These are phyloP conservation scores for Thaumatotibia leucotreta DNA, from an alignment of 1,140 invertebrate species.

Conservation along the genomic window DNA sequence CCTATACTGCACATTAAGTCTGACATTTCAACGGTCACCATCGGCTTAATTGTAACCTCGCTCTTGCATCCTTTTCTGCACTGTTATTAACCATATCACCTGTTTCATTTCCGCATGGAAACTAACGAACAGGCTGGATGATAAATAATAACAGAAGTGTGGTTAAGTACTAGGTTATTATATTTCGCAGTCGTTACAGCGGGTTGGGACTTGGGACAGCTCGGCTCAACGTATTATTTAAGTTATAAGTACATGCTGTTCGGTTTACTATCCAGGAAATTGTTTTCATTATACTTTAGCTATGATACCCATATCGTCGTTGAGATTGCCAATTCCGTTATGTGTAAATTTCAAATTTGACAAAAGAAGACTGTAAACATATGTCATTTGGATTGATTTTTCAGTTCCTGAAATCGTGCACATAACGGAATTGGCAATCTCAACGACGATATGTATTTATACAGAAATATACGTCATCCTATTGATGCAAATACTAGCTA, in stretches of 20 bases:
- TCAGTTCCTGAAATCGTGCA: no score
- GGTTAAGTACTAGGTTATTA: slow-evolving; percentile 3
- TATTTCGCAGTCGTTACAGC: neutral
- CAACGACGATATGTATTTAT: no score
- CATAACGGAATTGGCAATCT: no score
- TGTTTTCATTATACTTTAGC: neutral
- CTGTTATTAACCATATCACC: slow-evolving; percentile 9
- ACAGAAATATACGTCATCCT: no score
- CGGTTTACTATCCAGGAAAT: neutral
- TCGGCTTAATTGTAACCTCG: slow-evolving; percentile 39
- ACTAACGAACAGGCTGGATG: slow-evolving; percentile 18
- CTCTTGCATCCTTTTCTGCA: slow-evolving; percentile 13
- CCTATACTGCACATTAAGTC: slow-evolving; percentile 42
- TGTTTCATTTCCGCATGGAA: slow-evolving; percentile 20
- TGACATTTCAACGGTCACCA: slow-evolving; percentile 57
- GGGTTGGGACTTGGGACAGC: neutral
- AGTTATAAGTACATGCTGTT: neutral
- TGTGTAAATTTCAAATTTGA: no score
- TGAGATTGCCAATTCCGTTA: no score
- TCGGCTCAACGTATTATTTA: neutral
- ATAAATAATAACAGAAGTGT: slow-evolving; percentile 24
- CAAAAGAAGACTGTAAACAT: no score
- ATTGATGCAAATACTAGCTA: no score
- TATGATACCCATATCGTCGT: neutral
- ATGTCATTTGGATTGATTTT: no score